Evolutionary conservation across 2,797 vertebrate species (phyloP).

Genomic region (Acanthornis magna): DNA sequence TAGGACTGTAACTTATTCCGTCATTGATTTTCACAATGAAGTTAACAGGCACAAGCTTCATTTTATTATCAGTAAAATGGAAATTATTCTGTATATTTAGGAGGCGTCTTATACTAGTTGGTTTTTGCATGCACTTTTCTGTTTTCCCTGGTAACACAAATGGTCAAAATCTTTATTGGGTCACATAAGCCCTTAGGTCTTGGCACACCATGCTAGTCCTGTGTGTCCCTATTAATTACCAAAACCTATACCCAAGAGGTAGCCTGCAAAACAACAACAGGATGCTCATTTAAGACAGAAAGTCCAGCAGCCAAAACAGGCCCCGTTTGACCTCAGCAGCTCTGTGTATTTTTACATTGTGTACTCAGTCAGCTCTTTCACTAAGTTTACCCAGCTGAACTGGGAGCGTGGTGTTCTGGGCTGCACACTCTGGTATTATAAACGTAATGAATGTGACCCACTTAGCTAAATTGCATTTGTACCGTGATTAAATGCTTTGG

Average conservation of each 20-base stretch:
- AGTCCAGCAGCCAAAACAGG: background rate
- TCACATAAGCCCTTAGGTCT: background rate
- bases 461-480: background rate
- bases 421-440: background rate
- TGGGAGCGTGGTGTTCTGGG: background rate
- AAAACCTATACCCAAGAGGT: background rate
- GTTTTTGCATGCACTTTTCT: background rate
- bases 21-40: background rate
- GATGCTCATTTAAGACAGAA: background rate
- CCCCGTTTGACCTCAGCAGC: background rate
- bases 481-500: background rate
- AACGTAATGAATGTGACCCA: background rate
- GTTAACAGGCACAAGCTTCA: background rate
- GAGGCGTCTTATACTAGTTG: background rate
- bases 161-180: background rate
- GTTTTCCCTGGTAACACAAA: background rate
- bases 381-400: background rate
- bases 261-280: background rate
- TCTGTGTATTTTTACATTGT: background rate
- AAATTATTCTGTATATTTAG: background rate
- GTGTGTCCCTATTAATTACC: background rate
- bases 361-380: background rate
- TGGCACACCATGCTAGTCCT: background rate
- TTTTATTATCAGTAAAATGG: background rate
- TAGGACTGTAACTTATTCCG: background rate